phyloP scores from a whole-genome alignment of 2,888 invertebrate species.

The Andrena fulva region DNA sequence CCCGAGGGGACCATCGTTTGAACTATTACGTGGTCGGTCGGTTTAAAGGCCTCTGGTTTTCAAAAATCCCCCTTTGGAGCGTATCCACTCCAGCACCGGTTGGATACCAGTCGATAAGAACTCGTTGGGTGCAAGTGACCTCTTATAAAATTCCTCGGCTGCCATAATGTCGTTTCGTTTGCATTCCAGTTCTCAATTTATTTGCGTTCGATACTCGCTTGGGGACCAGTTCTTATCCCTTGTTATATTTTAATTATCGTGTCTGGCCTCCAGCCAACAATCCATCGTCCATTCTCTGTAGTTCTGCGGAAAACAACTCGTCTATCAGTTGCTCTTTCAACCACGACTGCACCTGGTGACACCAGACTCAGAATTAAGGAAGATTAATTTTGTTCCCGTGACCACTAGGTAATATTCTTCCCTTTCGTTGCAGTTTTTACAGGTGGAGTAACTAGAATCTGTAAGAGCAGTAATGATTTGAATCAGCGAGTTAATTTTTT shows the following conservation, averaged over 20 bases:
- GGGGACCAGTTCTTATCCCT: conserved; percentile 23
- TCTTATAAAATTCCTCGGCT: conserved; percentile 35
- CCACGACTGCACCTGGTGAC: too few species aligned
- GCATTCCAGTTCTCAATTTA: conserved; percentile 24
- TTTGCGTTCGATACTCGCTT: neutral
- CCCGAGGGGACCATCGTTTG: conserved; percentile 45
- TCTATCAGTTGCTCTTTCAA: too few species aligned
- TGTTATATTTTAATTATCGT: neutral
- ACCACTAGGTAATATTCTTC: too few species aligned
- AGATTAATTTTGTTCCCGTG: neutral
- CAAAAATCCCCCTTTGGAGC: conserved; percentile 44
- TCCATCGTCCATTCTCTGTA: neutral
- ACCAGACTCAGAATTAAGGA: neutral
- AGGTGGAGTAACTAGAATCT: neutral
- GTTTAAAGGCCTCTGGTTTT: conserved; percentile 64
- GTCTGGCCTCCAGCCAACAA: neutral
- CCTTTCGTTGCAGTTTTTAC: neutral
- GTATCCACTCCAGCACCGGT: conserved; percentile 34
- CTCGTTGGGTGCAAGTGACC: conserved; percentile 52
- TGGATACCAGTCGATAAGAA: conserved; percentile 39
- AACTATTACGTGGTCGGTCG: conserved; percentile 63
- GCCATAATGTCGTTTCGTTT: conserved; percentile 20
- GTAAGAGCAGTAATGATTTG: neutral
- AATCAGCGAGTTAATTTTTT: neutral
- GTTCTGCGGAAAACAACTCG: too few species aligned